Evolutionary conservation across 2,888 invertebrate species (phyloP), one percentile per base, ranked within the genome.

Genomic region (Acholoe squamosa): DNA sequence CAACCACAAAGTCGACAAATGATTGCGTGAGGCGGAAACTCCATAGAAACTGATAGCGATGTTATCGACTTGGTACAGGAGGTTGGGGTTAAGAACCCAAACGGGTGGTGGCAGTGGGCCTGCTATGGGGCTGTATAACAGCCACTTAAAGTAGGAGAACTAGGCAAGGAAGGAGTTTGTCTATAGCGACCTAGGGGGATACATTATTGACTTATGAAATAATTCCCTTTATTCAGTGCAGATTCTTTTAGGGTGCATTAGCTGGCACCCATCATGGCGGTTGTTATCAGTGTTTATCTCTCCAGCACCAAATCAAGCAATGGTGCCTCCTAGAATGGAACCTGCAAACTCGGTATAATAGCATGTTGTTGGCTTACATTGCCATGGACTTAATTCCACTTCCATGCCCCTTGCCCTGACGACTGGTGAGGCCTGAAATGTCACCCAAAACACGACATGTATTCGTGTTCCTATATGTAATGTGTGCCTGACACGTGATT

Each of bases 61-160:
- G 80, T 80, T 80, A 80, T 80, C 80, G 80, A 34, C 80, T 19
- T 43, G 80, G 34, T 80, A 43, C 80, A 80, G 33, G 80, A n/a
- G 80, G 19, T 34, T 22, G 33, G 43, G 80, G 80, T 80, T 80
- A 80, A 80, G 80, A 80, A 80, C 43, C 22, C 80, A 14, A 43
- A 34, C 12, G 7, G 34, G 80, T 10, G 76, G 76, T 10, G 7
- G 31, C 34, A 10, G 12, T 5, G 33, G 31, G 25, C 7, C 16
- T 43, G 43, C 34, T 12, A 7, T 34, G 10, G 28, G 28, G 5
- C 7, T n/a, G 71, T 71, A 25, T 34, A 76, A 28, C 80, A 19
- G 7, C 80, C 80, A n/a, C 33, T 43, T 80, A 14, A 80, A 80
- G 80, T 33, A 80, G 5, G 43, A 80, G 80, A 28, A 71, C 19